Conservation (phyloP, 2,797 vertebrate species). For the Hoplostethus atlanticus region DNA sequence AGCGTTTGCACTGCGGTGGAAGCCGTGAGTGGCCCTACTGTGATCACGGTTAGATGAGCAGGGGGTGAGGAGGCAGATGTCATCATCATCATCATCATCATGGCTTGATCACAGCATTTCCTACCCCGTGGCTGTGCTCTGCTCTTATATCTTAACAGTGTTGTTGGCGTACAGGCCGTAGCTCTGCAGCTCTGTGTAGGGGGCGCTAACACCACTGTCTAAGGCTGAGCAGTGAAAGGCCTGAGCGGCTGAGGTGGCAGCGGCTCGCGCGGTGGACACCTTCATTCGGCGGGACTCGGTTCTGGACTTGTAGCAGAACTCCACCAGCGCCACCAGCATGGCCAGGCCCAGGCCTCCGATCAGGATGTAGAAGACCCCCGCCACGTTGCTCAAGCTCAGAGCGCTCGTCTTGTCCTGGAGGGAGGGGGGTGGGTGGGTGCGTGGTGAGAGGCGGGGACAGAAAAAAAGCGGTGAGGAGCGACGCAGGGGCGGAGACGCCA, state of each 20-base stretch:
- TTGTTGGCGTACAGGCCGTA: constrained; percentile 87
- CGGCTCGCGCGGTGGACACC: constrained; percentile 89
- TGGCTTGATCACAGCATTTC: constrained; percentile 77
- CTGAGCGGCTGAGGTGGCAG: constrained; percentile 83
- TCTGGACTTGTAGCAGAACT: constrained; percentile 99
- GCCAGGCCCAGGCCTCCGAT: constrained; percentile 98
- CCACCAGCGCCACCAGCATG: constrained; percentile 99
- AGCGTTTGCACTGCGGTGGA: constrained; percentile 78
- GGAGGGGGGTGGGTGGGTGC: constrained; percentile 13
- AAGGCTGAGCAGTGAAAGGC: constrained; percentile 89
- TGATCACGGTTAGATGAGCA: constrained; percentile 80
- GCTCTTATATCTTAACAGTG: constrained; percentile 88
- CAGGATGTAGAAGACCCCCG: constrained; percentile 99
- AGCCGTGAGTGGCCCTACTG: constrained; percentile 80
- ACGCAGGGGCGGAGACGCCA: constrained; percentile 4
- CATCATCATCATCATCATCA: constrained; percentile 77
- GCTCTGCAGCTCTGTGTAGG: constrained; percentile 88
- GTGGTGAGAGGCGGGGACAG: not conserved
- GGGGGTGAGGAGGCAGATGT: constrained; percentile 73
- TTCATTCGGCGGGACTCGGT: constrained; percentile 99
- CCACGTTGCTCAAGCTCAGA: constrained; percentile 98
- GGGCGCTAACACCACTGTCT: constrained; percentile 85
- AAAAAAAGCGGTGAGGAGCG: constrained; percentile 30
- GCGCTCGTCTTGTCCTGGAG: constrained; percentile 98
- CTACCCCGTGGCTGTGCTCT: constrained; percentile 84